phyloP scores from a whole-genome alignment of 2,888 invertebrate species.

The Ophraella communa region DNA sequence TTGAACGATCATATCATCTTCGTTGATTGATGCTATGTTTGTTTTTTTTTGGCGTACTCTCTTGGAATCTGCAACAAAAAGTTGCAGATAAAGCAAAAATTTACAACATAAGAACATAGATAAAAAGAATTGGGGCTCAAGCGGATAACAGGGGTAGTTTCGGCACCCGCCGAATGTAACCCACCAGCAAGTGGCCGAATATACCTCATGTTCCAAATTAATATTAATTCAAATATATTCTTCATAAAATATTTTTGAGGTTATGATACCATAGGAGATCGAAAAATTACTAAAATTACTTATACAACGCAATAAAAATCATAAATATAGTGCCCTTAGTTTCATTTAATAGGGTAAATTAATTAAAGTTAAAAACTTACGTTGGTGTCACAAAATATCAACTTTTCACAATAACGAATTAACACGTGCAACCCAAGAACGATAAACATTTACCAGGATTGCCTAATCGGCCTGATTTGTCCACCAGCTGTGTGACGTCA shows the following conservation, averaged over 20 bases:
- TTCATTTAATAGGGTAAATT: neutral
- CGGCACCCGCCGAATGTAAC: neutral
- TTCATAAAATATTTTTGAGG: neutral
- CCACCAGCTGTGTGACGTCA: too few relatives aligned
- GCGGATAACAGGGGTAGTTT: too few relatives aligned
- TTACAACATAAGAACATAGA: neutral
- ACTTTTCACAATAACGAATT: neutral
- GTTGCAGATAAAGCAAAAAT: neutral
- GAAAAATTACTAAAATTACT: neutral
- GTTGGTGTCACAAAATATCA: neutral
- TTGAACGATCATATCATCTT: too few relatives aligned
- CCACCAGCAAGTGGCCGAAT: slow-evolving; percentile 1
- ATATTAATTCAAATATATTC: neutral
- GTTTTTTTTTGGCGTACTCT: slow-evolving; percentile 1
- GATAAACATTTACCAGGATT: too few relatives aligned
- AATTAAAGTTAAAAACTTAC: neutral
- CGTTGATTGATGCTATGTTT: neutral
- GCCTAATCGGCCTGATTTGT: too few relatives aligned
- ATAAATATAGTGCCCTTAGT: neutral
- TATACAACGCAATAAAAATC: neutral
- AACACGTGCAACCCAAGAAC: too few relatives aligned
- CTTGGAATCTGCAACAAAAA: slow-evolving; percentile 4
- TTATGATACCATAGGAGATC: slow-evolving; percentile 1
- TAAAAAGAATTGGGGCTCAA: too few relatives aligned
- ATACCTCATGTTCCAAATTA: slow-evolving; percentile 2